phyloP scores from a whole-genome alignment of 2,113 vertebrate species.

The Octodon degus region DNA sequence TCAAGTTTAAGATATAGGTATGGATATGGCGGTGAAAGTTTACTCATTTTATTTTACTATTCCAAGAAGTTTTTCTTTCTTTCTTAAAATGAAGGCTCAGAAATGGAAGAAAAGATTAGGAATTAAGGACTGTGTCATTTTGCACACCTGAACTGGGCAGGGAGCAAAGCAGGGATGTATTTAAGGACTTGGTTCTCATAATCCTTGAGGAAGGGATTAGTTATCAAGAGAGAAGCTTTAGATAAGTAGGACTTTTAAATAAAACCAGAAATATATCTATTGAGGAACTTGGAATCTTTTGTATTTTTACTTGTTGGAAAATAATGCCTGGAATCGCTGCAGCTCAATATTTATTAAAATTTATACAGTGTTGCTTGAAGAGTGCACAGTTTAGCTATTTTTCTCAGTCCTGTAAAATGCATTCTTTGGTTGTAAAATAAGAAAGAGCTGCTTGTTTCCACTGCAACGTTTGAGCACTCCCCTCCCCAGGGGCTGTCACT shows the following conservation, averaged over 20 bases:
- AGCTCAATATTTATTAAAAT: neutral
- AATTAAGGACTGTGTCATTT: neutral
- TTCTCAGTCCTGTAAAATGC: neutral
- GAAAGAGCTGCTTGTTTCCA: neutral
- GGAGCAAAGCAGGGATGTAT: rapidly evolving
- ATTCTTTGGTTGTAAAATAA: neutral
- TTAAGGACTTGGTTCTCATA: neutral
- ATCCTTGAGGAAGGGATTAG: neutral
- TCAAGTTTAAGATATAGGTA: neutral
- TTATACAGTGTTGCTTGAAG: neutral
- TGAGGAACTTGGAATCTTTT: neutral
- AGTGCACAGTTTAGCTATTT: neutral
- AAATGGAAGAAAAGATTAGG: neutral
- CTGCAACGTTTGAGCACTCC: neutral
- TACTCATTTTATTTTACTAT: constrained; percentile 37
- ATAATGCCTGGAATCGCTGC: neutral
- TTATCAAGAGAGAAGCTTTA: neutral
- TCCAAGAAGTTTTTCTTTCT: neutral
- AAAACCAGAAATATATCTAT: neutral
- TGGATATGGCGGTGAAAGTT: neutral
- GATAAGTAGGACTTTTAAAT: neutral
- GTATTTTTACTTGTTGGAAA: constrained; percentile 33
- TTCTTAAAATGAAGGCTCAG: neutral
- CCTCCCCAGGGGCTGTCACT: neutral
- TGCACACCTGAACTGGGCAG: neutral